Base-by-base conservation (phyloP, 1,140 invertebrate species). In the Lepidurus couesii region DNA sequence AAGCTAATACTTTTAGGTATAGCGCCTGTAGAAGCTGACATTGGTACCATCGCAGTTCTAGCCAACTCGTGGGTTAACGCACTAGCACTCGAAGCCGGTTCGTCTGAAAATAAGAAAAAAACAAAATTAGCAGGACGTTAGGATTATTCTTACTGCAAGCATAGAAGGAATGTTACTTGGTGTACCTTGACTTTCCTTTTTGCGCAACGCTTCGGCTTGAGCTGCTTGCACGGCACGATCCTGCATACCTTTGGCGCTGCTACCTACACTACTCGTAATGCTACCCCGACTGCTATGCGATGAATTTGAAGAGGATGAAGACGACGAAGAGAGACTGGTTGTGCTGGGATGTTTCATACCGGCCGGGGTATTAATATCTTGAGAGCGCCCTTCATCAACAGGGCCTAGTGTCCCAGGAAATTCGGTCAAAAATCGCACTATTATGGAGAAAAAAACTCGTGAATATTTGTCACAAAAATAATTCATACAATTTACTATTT, bases 1-100 rank as follows among this genome's bases (percentile, higher is more conserved):
- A 95, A 96, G 83, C 92, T 95, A 80, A 96, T 95, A 82, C 93
- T 95, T 85, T 96, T 96, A 8, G 93, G 93, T 83, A 95, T 95
- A 1, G 93, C 92, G 7, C 93, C 93, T 0, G 92, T 93, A 0
- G 91, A 91, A 13, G 87, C 47, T 26, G 77, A 75, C 74, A 44
- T 45, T 11, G 43, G 44, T 42, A 26, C 73, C 34, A 76, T 11
- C 21, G 13, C 80, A 13, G 24, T 45, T 7, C 53, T 16, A 24
- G 77, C 73, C 21, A 74, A 11, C 21, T 44, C 75, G 21, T 42
- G 43, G 6, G 44, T 21, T 8, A 26, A 42, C 8, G 79, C 1
- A 44, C 24, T 53, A 47, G 42, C 65, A 65, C 9, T 65, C 1
- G 53, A 10, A 1, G n/a, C 53, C 5, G 53, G 13, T 16, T 65